Evolutionary conservation across 2,888 invertebrate species (phyloP), one percentile per base, ranked within the genome.

Genomic region (Orthosia gothica): DNA sequence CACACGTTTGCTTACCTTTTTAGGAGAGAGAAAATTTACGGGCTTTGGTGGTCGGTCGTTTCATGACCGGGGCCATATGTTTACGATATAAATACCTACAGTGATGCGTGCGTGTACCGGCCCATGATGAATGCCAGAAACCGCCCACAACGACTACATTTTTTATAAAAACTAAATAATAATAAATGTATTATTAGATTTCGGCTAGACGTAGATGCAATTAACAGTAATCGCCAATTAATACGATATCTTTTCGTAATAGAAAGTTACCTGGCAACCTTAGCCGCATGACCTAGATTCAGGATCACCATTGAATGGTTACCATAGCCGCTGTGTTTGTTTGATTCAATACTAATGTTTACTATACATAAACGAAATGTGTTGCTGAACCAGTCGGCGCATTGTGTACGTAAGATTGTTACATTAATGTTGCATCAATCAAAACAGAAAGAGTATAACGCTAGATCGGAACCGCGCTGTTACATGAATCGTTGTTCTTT

Each of bases 51-150:
- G 90, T 91, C 88, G 89, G 79, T 88, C 86, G 90, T 89, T 91
- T 88, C 88, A 89, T 87, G 88, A 89, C 83, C 86, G 90, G 93
- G 92, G 95, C 95, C 95, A 95, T 95, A 94, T 95, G 95, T 94
- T 95, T 93, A 94, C 91, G 93, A 92, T 96, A 94, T 94, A 94
- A 94, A 94, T 94, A 95, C 92, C 79, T 86, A 89, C 81, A 80
- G 81, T 71, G 79, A 76, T 78, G 88, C 89, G 90, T 88, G 88
- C 87, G 87, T 86, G 89, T 89, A 91, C 92, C 89, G 88, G 89
- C 91, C 88, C 91, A 92, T 93, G 92, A 93, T 92, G 89, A 86
- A 92, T 89, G 92, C 92, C 93, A 94, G 94, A 91, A 90, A 92
- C 92, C 96, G 95, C 95, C 95, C 95, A 95, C 95, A 76, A 68